phyloP scores from a whole-genome alignment of 1,140 invertebrate genomes.

The Eurosta solidaginis region DNA sequence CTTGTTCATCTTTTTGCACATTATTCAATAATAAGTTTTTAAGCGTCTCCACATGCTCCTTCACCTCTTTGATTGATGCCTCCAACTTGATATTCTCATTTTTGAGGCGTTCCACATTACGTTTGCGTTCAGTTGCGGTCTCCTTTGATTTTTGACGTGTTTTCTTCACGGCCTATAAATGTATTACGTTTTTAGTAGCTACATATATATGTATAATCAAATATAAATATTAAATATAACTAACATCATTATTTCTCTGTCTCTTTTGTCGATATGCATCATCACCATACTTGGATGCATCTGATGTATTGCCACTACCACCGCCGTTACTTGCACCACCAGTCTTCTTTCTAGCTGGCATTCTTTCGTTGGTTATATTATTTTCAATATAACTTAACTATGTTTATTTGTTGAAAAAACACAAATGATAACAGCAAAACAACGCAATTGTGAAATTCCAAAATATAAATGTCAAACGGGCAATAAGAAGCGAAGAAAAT shows the following conservation, averaged over 20 bases:
- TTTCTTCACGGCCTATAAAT: slow-evolving; percentile 51
- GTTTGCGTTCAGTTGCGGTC: slow-evolving; percentile 48
- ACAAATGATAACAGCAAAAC: neutral
- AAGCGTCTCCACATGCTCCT: slow-evolving; percentile 41
- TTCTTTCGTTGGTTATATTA: slow-evolving; percentile 14
- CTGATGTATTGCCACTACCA: slow-evolving; percentile 5
- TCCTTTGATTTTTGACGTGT: slow-evolving; percentile 53
- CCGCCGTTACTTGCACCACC: neutral
- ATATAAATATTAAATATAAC: slow-evolving; percentile 10
- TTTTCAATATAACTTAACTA: neutral
- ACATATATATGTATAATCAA: neutral
- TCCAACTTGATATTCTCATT: slow-evolving; percentile 43
- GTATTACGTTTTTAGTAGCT: neutral
- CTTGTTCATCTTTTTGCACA: slow-evolving; percentile 43
- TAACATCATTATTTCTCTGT: slow-evolving; percentile 57
- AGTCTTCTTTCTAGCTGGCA: slow-evolving; percentile 18
- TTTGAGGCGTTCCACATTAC: slow-evolving; percentile 48
- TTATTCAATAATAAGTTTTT: slow-evolving; percentile 46
- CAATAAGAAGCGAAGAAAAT: neutral
- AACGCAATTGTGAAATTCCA: neutral
- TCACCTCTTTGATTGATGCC: slow-evolving; percentile 40
- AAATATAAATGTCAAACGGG: neutral
- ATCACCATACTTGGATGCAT: slow-evolving; percentile 37
- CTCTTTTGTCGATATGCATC: slow-evolving; percentile 51
- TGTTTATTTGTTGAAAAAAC: neutral